Percentiles rank a stretch among this genome's conserved stretches.
These are phyloP conservation scores for Notarius lentiginosus DNA, from an alignment of 2,113 vertebrate genomes.

Conservation along the genomic window DNA sequence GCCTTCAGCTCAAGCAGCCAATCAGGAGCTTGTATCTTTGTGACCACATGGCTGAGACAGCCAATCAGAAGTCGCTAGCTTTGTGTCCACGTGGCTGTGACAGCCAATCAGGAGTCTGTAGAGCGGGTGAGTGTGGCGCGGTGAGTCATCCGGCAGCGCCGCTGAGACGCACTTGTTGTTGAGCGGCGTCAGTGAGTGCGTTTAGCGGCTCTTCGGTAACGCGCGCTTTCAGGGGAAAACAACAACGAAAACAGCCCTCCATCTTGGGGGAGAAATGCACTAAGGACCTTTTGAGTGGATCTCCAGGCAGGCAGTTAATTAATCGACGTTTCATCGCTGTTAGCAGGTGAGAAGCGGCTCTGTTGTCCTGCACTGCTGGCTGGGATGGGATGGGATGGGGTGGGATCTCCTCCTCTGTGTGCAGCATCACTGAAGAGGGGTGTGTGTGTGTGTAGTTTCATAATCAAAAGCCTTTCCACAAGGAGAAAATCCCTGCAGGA, in stretches of 20 bases:
- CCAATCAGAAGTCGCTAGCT: slow-evolving; percentile 34
- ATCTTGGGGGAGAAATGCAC: neutral
- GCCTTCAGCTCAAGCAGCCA: neutral
- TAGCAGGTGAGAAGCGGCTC: slow-evolving; percentile 32
- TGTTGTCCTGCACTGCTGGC: neutral
- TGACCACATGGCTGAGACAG: neutral
- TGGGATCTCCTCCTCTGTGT: neutral
- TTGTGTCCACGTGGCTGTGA: neutral
- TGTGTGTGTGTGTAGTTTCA: neutral
- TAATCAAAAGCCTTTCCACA: neutral
- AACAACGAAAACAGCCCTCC: neutral
- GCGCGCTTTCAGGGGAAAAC: neutral
- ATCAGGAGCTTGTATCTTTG: neutral
- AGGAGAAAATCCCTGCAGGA: neutral
- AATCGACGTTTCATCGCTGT: neutral
- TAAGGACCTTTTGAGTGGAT: neutral
- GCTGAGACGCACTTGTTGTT: slow-evolving; percentile 67
- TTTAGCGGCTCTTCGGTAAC: neutral
- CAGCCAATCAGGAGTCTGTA: slow-evolving; percentile 41
- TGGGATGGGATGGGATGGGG: too few relatives aligned
- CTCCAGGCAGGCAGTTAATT: neutral
- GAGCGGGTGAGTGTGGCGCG: slow-evolving; percentile 53
- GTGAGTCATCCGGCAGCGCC: slow-evolving; percentile 55
- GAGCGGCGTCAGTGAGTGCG: slow-evolving; percentile 37
- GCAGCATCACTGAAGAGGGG: neutral